A percentile compares a stretch with the other conserved stretches of the same genome.
Conservation (phyloP, 2,113 vertebrate genomes). For the Rhombomys opimus region DNA sequence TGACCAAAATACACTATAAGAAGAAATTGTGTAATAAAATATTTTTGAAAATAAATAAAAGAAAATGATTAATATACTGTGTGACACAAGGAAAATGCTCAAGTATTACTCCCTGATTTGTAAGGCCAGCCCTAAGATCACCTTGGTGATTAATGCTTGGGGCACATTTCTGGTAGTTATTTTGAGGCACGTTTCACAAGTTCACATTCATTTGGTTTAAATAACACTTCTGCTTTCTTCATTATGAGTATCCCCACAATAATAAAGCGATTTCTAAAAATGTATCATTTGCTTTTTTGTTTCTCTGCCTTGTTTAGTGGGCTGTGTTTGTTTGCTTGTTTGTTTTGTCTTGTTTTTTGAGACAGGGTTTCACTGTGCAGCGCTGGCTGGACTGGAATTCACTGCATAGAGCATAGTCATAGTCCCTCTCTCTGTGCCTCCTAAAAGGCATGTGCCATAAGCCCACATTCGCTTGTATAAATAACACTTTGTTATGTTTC, state of each 20-base stretch:
- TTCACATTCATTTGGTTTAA: neutral
- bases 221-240: neutral
- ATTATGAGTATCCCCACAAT: neutral
- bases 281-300: neutral
- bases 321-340: neutral
- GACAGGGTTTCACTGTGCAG: neutral
- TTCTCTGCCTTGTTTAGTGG: neutral
- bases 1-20: too few relatives aligned
- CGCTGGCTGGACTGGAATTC: neutral
- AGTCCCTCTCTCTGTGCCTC: neutral
- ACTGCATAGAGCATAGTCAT: neutral
- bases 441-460: neutral
- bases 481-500: neutral
- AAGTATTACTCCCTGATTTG: too few relatives aligned
- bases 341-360: neutral
- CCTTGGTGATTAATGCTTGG: too few relatives aligned
- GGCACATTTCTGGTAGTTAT: too few relatives aligned
- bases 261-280: neutral
- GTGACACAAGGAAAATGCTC: too few relatives aligned
- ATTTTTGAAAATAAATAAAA: too few relatives aligned
- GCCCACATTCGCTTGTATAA: neutral
- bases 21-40: too few relatives aligned
- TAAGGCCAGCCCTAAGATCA: too few relatives aligned
- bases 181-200: neutral
- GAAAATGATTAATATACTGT: too few relatives aligned